Evolutionary conservation across 1,140 invertebrate genomes (phyloP).

Genomic region (Drosophila gunungcola): DNA sequence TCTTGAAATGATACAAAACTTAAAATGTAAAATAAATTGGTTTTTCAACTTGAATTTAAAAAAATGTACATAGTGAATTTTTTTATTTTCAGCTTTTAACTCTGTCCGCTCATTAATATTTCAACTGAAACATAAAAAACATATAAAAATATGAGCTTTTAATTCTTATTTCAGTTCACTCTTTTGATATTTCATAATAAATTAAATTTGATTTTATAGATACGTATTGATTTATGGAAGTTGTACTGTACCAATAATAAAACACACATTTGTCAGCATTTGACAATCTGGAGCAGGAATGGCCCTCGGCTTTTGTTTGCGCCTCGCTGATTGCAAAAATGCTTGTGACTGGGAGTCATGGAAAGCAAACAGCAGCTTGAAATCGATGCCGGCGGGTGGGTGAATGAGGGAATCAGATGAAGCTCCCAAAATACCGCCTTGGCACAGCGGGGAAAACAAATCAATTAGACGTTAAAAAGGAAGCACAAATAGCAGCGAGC

Average conservation of each 20-base stretch:
- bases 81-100: too few species aligned
- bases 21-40: too few species aligned
- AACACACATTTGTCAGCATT: slow-evolving; percentile 68
- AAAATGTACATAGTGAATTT: too few species aligned
- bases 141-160: too few species aligned
- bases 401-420: slow-evolving; percentile 2
- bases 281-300: slow-evolving; percentile 22
- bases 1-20: too few species aligned
- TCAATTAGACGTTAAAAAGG: slow-evolving; percentile 76
- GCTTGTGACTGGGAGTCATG: slow-evolving; percentile 16
- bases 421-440: slow-evolving; percentile 25
- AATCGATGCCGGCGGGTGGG: slow-evolving; percentile 31
- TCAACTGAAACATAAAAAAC: too few species aligned
- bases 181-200: too few species aligned
- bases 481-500: slow-evolving; percentile 27
- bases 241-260: slow-evolving; percentile 53
- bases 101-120: too few species aligned
- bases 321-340: slow-evolving; percentile 55
- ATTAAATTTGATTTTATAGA: too few species aligned
- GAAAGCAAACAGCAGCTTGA: slow-evolving; percentile 63
- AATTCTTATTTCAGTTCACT: too few species aligned
- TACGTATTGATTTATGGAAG: background rate
- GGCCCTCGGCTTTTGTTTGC: slow-evolving; percentile 47
- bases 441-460: slow-evolving; percentile 65
- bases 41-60: too few species aligned